A percentile compares a stretch with the other conserved stretches of the same genome.
phyloP scores from a whole-genome alignment of 2,888 invertebrate genomes.

The Augochlorella aurata region DNA sequence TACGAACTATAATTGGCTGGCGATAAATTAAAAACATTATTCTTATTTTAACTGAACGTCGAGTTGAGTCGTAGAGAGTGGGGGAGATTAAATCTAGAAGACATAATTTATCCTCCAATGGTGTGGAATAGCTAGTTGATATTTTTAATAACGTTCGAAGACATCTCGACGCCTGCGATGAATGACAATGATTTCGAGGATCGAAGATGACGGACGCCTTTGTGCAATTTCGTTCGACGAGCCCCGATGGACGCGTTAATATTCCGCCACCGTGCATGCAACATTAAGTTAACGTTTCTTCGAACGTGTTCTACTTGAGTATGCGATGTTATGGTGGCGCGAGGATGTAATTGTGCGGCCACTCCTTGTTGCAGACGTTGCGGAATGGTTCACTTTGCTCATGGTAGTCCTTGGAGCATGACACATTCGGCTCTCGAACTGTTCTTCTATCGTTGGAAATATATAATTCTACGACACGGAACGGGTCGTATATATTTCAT shows the following conservation, averaged over 20 bases:
- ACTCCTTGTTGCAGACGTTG: constrained; percentile 49
- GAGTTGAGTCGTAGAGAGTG: too few species aligned
- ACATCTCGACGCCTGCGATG: too few species aligned
- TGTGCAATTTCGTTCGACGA: not conserved
- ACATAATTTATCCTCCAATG: too few species aligned
- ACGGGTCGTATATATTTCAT: not conserved
- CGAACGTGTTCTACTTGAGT: constrained; percentile 39
- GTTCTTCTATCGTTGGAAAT: not conserved
- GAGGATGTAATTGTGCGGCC: constrained; percentile 33
- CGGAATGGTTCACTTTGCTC: constrained; percentile 32
- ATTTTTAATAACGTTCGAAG: too few species aligned
- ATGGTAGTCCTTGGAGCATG: constrained; percentile 38
- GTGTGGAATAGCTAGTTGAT: too few species aligned
- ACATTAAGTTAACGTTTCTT: constrained; percentile 37
- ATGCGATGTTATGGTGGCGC: constrained; percentile 23
- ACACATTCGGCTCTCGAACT: not conserved
- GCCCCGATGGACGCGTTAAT: constrained; percentile 5
- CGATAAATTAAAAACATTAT: not conserved
- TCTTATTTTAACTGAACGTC: too few species aligned
- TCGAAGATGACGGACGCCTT: not conserved
- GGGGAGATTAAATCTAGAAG: too few species aligned
- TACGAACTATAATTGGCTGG: not conserved
- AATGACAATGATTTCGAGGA: not conserved
- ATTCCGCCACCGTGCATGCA: constrained; percentile 13
- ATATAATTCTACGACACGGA: not conserved